A percentile compares a stretch with the other conserved stretches of the same genome.
These are phyloP conservation scores for Nymphalis io DNA, from an alignment of 1,140 invertebrate species.

Conservation along the genomic window DNA sequence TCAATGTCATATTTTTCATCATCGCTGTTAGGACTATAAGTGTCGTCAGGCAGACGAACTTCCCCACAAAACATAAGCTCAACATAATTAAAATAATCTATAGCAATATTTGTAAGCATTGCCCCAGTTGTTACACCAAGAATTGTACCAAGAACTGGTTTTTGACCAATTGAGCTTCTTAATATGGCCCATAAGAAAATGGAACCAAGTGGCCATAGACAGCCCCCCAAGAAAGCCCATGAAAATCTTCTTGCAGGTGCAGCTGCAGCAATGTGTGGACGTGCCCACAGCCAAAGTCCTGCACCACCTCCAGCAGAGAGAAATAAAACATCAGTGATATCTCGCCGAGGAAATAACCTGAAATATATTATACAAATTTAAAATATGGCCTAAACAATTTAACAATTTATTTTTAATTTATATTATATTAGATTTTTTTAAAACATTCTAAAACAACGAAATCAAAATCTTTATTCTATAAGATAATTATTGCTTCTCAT, in stretches of 20 bases:
- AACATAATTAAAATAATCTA: conserved; percentile 79
- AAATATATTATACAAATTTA: conserved; percentile 35
- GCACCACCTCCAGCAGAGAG: conserved; percentile 72
- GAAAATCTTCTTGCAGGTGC: conserved; percentile 72
- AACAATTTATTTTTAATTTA: too few relatives aligned
- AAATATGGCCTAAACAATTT: too few relatives aligned
- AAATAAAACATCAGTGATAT: conserved; percentile 76
- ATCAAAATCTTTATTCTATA: too few relatives aligned
- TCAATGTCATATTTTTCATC: conserved; percentile 80
- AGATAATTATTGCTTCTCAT: too few relatives aligned
- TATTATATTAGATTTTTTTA: too few relatives aligned
- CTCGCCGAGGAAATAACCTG: conserved; percentile 74
- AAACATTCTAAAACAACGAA: too few relatives aligned
- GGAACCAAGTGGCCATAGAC: conserved; percentile 74
- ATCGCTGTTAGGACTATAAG: conserved; percentile 75
- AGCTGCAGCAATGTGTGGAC: conserved; percentile 77
- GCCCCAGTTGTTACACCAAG: conserved; percentile 72
- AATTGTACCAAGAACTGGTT: conserved; percentile 69
- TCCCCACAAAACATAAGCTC: conserved; percentile 78
- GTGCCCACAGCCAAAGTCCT: conserved; percentile 75
- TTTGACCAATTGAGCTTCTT: conserved; percentile 72
- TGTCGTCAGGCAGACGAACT: conserved; percentile 69
- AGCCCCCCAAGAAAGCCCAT: conserved; percentile 77
- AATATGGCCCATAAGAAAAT: conserved; percentile 78
- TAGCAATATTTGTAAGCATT: conserved; percentile 75